Base-by-base conservation (phyloP, 2,888 invertebrate species). In the Euplagia quadripunctaria region DNA sequence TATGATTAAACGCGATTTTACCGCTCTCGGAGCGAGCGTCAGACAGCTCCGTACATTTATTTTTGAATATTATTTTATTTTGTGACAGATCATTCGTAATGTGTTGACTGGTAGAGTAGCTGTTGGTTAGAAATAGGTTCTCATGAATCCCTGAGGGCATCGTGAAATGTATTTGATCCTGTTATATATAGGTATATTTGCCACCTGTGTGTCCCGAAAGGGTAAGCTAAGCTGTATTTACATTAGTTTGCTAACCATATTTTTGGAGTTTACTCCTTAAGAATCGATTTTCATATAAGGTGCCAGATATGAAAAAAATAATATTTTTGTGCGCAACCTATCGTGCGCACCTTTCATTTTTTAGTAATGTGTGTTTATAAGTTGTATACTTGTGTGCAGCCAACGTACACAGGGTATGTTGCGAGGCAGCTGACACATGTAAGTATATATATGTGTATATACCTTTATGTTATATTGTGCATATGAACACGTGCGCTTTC, bases 1-100 rank as follows among this genome's bases (percentile, higher is more conserved):
- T 42, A 79, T 79, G 80, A 81, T 81, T 74, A 80, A 82, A 76
- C 75, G 77, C 72, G 75, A 76, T 82, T 79, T 82, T 73, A 79
- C 65, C 74, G 82, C 68, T 75, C 79, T 80, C 82, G 31, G 77
- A 72, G 72, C 79, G 71, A 63, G 17, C 78, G 52, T 78, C 70
- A 71, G 31, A 66, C 70, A 55, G 43, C n/a, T 49, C n/a, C 74
- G 71, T 3, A 5, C 14, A n/a, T 51, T 70, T 51, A 63, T 64
- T 63, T 17, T 9, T 70, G 41, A 49, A 63, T 41, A 31, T 46
- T n/a, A 43, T 68, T 16, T 61, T 42, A 61, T 68, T 58, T 68
- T 61, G 14, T 68, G 71, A 80, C 72, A 76, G 75, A 80, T 70
- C 71, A 74, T 72, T 73, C 46, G 31, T 70, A 68, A 73, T 17